A percentile compares a stretch with the other conserved stretches of the same genome.
These are phyloP conservation scores for Andrena chrysosceles DNA, from an alignment of 2,888 invertebrate species.

Conservation along the genomic window DNA sequence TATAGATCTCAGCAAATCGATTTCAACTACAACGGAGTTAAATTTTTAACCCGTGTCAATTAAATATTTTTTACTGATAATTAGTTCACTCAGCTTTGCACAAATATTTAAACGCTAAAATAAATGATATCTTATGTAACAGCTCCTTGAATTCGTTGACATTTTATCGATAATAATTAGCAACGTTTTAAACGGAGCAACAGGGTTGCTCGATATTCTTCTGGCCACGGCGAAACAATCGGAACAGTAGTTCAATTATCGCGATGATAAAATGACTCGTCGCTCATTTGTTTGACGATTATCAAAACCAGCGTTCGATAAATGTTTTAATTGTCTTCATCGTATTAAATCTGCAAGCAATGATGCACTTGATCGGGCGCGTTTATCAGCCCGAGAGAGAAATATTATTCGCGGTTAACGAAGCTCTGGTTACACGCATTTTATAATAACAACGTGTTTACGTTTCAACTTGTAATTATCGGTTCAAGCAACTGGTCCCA, in stretches of 20 bases:
- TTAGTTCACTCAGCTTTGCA: not conserved
- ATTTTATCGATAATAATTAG: slow-evolving; percentile 23
- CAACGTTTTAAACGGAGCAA: slow-evolving; percentile 28
- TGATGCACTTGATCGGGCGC: slow-evolving; percentile 67
- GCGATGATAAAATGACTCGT: slow-evolving; percentile 61
- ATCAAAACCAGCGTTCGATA: slow-evolving; percentile 68
- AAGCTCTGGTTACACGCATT: slow-evolving; percentile 48
- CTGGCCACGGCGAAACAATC: slow-evolving; percentile 46
- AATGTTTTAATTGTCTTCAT: slow-evolving; percentile 72
- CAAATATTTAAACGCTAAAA: not conserved
- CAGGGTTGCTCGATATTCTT: slow-evolving; percentile 35
- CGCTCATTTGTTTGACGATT: slow-evolving; percentile 65
- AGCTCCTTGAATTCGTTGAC: not conserved
- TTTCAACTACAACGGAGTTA: not conserved
- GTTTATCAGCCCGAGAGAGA: slow-evolving; percentile 66
- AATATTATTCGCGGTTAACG: slow-evolving; percentile 68
- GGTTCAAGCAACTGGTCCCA: slow-evolving; percentile 27
- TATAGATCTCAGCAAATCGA: not conserved
- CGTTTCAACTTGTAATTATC: slow-evolving; percentile 52
- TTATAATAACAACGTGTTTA: slow-evolving; percentile 56
- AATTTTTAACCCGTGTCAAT: not conserved
- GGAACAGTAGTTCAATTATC: slow-evolving; percentile 55
- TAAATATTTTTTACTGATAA: not conserved
- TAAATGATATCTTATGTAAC: not conserved
- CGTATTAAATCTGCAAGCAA: slow-evolving; percentile 69